These are phyloP conservation scores for Tupiocoris notatus DNA, from an alignment of 2,888 invertebrate genomes.

Conservation along the genomic window DNA sequence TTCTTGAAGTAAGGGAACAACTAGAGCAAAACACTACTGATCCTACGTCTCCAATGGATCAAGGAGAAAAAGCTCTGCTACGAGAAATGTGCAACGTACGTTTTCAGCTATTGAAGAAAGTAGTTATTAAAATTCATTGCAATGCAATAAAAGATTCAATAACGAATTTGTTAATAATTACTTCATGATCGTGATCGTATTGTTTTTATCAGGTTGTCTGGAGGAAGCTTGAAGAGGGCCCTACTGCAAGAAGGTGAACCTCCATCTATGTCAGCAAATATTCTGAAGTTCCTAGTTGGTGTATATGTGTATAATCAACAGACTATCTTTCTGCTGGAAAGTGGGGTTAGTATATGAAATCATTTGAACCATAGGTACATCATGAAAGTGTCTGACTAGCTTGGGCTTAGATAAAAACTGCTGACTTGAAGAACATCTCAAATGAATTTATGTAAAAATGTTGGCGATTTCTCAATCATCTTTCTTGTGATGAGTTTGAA, in stretches of 20 bases:
- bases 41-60: slow-evolving; percentile 55
- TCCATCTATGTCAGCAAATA: background rate
- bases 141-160: background rate
- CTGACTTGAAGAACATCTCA: too few relatives aligned
- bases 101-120: slow-evolving; percentile 48
- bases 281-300: slow-evolving; percentile 45
- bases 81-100: slow-evolving; percentile 92
- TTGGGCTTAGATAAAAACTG: too few relatives aligned
- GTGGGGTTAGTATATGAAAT: too few relatives aligned
- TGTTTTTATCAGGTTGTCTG: slow-evolving; percentile 69
- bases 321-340: slow-evolving; percentile 23
- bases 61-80: slow-evolving; percentile 88
- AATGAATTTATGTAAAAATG: too few relatives aligned
- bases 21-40: slow-evolving; percentile 61
- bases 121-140: background rate
- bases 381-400: too few relatives aligned
- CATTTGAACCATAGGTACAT: too few relatives aligned
- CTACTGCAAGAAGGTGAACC: slow-evolving; percentile 47
- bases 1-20: slow-evolving; percentile 85
- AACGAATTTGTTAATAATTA: background rate
- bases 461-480: too few relatives aligned
- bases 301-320: slow-evolving; percentile 22
- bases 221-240: slow-evolving; percentile 79
- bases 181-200: too few relatives aligned
- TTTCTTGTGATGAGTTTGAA: too few relatives aligned